Evolutionary conservation across 2,888 invertebrate genomes (phyloP).

Genomic region (Drosophila nigricruria): DNA sequence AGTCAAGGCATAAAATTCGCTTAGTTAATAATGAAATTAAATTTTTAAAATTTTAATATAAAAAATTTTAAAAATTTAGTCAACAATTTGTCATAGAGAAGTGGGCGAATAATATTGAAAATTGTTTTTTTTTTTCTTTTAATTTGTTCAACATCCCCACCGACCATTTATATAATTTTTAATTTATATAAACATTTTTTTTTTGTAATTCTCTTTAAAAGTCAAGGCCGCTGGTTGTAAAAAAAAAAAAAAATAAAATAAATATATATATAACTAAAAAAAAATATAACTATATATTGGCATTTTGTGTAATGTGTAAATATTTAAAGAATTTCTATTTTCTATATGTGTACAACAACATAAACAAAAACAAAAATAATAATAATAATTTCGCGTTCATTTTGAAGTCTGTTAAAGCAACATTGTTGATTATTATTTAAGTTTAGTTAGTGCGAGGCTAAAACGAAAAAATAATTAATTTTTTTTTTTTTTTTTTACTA

Average conservation of each 20-base stretch:
- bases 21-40: not conserved
- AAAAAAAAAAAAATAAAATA: not conserved
- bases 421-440: constrained; percentile 85
- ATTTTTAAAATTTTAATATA: not conserved
- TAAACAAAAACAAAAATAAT: not conserved
- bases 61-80: too few species aligned
- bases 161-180: constrained; percentile 56
- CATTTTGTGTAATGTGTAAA: constrained; percentile 50
- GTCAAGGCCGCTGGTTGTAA: constrained; percentile 46
- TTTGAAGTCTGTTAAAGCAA: constrained; percentile 76
- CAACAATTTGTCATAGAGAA: not conserved
- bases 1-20: not conserved
- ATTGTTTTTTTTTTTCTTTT: constrained; percentile 36
- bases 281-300: constrained; percentile 25
- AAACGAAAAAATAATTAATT: constrained; percentile 44
- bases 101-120: constrained; percentile 1
- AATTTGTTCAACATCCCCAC: constrained; percentile 72
- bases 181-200: constrained; percentile 13
- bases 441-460: constrained; percentile 85
- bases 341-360: constrained; percentile 53
- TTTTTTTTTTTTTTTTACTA: constrained; percentile 46
- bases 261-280: not conserved
- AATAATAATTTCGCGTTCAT: constrained; percentile 57
- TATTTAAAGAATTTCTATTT: constrained; percentile 45
- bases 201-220: constrained; percentile 25